These are phyloP conservation scores for Campylorhamphus procurvoides DNA, from an alignment of 2,113 vertebrate species.

Conservation along the genomic window DNA sequence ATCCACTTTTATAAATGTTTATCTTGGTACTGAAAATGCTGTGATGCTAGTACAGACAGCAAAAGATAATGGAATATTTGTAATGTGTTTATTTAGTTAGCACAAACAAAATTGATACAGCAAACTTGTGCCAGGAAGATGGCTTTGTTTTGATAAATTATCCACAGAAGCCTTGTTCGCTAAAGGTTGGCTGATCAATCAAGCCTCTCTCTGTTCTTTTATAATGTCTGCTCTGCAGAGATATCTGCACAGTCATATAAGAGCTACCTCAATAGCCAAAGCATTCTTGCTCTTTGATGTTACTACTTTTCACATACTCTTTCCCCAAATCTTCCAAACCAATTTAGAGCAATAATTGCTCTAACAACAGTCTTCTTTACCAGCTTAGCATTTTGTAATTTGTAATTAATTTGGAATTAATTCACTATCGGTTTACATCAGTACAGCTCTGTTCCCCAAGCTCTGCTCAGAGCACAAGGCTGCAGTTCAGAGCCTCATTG, in stretches of 20 bases:
- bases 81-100: not conserved
- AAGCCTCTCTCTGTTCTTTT: not conserved
- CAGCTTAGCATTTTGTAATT: not conserved
- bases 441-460: not conserved
- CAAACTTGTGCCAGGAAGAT: not conserved
- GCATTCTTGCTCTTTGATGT: not conserved
- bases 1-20: not conserved
- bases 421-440: not conserved
- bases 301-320: not conserved
- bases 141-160: slow-evolving; percentile 32
- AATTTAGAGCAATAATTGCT: not conserved
- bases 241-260: not conserved
- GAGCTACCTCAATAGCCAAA: not conserved
- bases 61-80: slow-evolving; percentile 10
- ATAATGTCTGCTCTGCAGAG: not conserved
- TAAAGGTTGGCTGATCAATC: not conserved
- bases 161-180: not conserved
- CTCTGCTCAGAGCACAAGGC: not conserved
- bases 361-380: not conserved
- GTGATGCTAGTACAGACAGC: not conserved
- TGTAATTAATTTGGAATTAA: not conserved
- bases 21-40: not conserved
- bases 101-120: not conserved
- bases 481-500: not conserved
- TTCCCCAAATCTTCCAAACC: not conserved